Percentiles rank a stretch among this genome's conserved stretches.
These are phyloP conservation scores for Heptranchias perlo DNA, from an alignment of 2,113 vertebrate genomes.

Conservation along the genomic window DNA sequence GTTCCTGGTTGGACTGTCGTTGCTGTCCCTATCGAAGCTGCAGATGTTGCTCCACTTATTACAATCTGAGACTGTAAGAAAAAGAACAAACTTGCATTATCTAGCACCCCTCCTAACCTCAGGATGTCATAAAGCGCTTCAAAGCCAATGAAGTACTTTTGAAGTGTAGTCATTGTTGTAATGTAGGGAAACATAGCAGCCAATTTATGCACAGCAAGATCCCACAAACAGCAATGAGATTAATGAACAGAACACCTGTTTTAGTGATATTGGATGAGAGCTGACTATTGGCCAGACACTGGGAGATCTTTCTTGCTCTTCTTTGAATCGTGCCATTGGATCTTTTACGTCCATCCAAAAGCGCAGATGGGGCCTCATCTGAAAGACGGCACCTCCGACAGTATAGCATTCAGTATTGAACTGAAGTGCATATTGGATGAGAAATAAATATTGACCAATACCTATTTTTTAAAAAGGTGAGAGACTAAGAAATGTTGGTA, in stretches of 20 bases:
- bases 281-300: background rate
- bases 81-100: conserved; percentile 31
- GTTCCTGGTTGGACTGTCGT: conserved; percentile 76
- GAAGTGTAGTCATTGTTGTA: background rate
- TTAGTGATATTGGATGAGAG: background rate
- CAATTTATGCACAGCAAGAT: background rate
- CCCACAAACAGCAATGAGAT: background rate
- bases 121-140: background rate
- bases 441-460: no score
- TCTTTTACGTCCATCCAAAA: background rate
- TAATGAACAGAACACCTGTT: background rate
- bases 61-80: conserved; percentile 73
- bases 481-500: no score
- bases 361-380: background rate
- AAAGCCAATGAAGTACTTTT: background rate
- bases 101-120: background rate
- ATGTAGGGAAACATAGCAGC: background rate
- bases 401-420: background rate
- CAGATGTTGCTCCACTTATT: conserved; percentile 69
- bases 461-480: no score
- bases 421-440: no score
- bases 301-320: background rate
- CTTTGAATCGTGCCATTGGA: background rate
- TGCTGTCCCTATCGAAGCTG: conserved; percentile 66
- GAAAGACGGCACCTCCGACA: background rate